These are phyloP conservation scores for Apis laboriosa DNA, from an alignment of 1,140 invertebrate species.

Conservation along the genomic window DNA sequence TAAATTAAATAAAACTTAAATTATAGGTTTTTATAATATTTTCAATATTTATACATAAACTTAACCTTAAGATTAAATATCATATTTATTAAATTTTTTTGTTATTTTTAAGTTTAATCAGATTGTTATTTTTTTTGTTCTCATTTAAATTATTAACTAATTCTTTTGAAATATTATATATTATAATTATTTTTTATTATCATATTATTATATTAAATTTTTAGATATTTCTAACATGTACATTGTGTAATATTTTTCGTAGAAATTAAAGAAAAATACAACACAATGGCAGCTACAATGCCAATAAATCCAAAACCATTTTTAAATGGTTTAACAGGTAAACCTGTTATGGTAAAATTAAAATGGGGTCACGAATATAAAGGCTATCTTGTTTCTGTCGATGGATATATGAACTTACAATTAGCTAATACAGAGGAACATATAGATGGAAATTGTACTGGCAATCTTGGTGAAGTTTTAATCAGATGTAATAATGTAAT, in stretches of 20 bases:
- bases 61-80: conserved; percentile 10
- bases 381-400: conserved; percentile 97
- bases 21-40: not conserved
- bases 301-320: conserved; percentile 99
- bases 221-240: not conserved
- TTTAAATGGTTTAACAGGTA: conserved; percentile 98
- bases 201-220: not conserved
- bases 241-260: not conserved
- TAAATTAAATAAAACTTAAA: not conserved
- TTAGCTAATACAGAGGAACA: conserved; percentile 99
- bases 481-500: conserved; percentile 99
- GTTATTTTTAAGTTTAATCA: not conserved
- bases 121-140: not conserved
- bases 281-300: conserved; percentile 89
- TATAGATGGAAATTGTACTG: conserved; percentile 94
- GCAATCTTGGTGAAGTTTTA: conserved; percentile 97
- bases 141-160: not conserved
- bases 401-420: conserved; percentile 99
- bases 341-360: conserved; percentile 98
- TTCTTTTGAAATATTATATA: not conserved
- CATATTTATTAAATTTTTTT: conserved; percentile 1
- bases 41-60: not conserved
- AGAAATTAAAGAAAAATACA: conserved; percentile 13
- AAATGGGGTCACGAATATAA: conserved; percentile 99
- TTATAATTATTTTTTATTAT: not conserved